phyloP scores from a whole-genome alignment of 2,888 invertebrate genomes.

The Caenorhabditis zanzibari region DNA sequence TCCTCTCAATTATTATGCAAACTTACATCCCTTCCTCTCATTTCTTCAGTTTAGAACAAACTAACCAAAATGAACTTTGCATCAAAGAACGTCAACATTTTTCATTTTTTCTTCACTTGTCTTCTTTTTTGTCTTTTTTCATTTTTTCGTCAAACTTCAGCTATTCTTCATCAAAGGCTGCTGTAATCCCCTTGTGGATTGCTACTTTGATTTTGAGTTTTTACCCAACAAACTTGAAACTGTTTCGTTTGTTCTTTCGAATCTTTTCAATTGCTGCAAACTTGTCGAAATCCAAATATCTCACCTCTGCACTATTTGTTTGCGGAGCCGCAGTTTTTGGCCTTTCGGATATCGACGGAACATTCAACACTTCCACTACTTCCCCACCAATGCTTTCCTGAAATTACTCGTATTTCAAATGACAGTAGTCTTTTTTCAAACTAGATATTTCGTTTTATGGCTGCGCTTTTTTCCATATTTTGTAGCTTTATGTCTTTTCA shows the following conservation, averaged over 20 bases:
- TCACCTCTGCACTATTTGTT: constrained; percentile 67
- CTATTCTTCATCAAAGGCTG: constrained; percentile 40
- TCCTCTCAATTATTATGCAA: constrained; percentile 1
- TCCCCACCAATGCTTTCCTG: constrained; percentile 79
- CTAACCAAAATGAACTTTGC: not conserved
- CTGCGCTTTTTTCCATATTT: not conserved
- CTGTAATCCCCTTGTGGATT: constrained; percentile 36
- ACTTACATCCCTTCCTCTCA: not conserved
- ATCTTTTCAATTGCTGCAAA: constrained; percentile 21
- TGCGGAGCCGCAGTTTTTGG: constrained; percentile 83
- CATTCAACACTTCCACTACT: constrained; percentile 73
- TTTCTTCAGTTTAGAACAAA: not conserved
- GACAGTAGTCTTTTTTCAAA: not conserved
- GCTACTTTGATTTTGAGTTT: constrained; percentile 42
- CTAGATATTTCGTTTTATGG: no score
- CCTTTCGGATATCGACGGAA: constrained; percentile 67
- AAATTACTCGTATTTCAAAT: constrained; percentile 15
- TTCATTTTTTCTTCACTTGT: constrained; percentile 5
- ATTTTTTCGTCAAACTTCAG: constrained; percentile 11
- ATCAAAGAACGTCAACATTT: constrained; percentile 39
- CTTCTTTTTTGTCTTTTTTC: not conserved
- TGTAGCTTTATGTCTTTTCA: not conserved
- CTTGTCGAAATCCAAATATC: constrained; percentile 30
- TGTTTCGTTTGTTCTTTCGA: constrained; percentile 13
- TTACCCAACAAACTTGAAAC: not conserved